Percentiles rank a stretch among this genome's conserved stretches.
Conservation (phyloP, 2,113 vertebrate species). For the Halichoerus grypus region DNA sequence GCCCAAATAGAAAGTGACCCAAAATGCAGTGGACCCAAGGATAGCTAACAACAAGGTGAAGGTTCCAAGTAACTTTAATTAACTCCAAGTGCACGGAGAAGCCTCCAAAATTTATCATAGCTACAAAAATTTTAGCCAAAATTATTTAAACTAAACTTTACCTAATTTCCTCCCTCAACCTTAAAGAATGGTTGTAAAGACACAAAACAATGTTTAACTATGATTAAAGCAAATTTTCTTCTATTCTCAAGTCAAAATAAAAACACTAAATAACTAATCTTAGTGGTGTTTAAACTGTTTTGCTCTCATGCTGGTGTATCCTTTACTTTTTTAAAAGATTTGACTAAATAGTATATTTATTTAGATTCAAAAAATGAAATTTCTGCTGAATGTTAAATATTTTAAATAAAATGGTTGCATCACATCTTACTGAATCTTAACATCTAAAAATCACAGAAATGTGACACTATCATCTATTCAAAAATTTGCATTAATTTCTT, state of each 20-base stretch:
- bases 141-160: neutral
- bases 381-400: neutral
- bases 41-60: neutral
- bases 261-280: neutral
- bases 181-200: neutral
- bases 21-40: neutral
- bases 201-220: neutral
- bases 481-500: neutral
- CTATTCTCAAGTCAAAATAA: neutral
- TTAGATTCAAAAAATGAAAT: conserved; percentile 23
- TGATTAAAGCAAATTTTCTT: neutral
- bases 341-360: neutral
- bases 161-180: neutral
- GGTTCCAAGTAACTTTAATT: neutral
- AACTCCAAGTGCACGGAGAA: neutral
- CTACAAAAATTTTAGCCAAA: neutral
- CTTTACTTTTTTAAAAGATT: neutral
- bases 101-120: neutral
- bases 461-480: neutral
- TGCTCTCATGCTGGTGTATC: neutral
- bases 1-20: neutral
- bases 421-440: neutral
- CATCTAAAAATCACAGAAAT: neutral
- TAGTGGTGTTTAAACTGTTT: neutral
- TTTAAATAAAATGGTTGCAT: neutral